Evolutionary conservation across 2,797 vertebrate genomes (phyloP), one percentile per base, ranked within the genome.

Genomic region (Halcyon leucocephala): DNA sequence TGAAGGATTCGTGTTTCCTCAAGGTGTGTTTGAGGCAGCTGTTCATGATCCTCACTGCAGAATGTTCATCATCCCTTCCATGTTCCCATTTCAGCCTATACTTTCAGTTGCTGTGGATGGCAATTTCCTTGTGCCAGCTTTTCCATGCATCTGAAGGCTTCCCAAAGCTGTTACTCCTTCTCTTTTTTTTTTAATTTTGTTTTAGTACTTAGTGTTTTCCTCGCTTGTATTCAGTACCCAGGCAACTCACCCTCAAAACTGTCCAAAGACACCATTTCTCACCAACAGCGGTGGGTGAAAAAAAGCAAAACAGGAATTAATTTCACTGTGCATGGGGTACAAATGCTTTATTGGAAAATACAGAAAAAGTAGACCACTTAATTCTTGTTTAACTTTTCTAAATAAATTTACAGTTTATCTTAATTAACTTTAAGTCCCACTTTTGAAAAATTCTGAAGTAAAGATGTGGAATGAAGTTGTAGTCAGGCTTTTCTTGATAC

Each of bases 401-500:
- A 60, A 67, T 12, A 73, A 65, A 61, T 86, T 80, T 69, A 52
- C 8, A 49, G 37, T 65, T 91, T 9, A 55, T 72, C 26, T 86
- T 73, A 29, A 90, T 33, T 66, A 58, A 61, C 31, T 21, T 72
- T 26, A 79, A 66, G 39, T 70, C 19, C 71, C 57, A 44, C 17
- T 55, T 76, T 86, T 82, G 46, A 46, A 78, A 86, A 92, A 77
- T 49, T 44, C 44, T 21, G 41, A 88, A 80, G 61, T 69, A 66
- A 78, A 72, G 65, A 70, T 39, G 42, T 5, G 21, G 51, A 89
- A 74, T 69, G 25, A 55, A 89, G 76, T 80, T 86, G 67, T 76
- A 42, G 86, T 94, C 8, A 71, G 57, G 20, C 84, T 95, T 96
- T 91, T 74, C 72, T 86, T 93, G 46, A 57, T 48, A 15, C 52